phyloP scores from a whole-genome alignment of 2,888 invertebrate species.

The Nezara viridula region DNA sequence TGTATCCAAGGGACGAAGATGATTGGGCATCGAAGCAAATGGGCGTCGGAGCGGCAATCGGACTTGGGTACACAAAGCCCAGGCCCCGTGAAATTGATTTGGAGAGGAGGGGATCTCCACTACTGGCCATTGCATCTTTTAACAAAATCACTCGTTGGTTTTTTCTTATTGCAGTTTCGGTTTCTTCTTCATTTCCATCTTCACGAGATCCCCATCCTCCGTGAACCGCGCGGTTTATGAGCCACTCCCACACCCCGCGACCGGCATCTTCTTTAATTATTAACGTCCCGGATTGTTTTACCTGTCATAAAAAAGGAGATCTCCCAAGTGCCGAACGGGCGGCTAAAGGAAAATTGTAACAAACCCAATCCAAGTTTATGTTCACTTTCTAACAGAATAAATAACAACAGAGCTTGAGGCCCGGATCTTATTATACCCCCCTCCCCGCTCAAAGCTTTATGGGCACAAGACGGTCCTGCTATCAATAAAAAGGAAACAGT shows the following conservation, averaged over 20 bases:
- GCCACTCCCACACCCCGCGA: neutral
- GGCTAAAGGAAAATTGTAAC: constrained; percentile 51
- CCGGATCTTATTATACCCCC: constrained; percentile 39
- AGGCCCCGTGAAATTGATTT: constrained; percentile 66
- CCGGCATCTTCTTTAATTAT: constrained; percentile 31
- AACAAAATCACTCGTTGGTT: neutral
- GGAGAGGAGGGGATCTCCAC: constrained; percentile 30
- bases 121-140: neutral
- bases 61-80: constrained; percentile 65
- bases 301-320: constrained; percentile 35
- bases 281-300: constrained; percentile 36
- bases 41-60: constrained; percentile 28
- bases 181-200: neutral
- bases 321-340: neutral
- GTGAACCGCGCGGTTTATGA: constrained; percentile 8
- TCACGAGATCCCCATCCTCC: neutral
- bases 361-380: constrained; percentile 56
- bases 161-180: neutral
- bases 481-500: constrained; percentile 51
- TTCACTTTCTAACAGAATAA: constrained; percentile 50
- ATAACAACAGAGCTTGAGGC: constrained; percentile 40
- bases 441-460: constrained; percentile 42
- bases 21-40: constrained; percentile 44
- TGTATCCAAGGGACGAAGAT: neutral
- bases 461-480: constrained; percentile 49